Evolutionary conservation across 1,140 invertebrate genomes (phyloP).

Genomic region (Calephelis virginiensis): DNA sequence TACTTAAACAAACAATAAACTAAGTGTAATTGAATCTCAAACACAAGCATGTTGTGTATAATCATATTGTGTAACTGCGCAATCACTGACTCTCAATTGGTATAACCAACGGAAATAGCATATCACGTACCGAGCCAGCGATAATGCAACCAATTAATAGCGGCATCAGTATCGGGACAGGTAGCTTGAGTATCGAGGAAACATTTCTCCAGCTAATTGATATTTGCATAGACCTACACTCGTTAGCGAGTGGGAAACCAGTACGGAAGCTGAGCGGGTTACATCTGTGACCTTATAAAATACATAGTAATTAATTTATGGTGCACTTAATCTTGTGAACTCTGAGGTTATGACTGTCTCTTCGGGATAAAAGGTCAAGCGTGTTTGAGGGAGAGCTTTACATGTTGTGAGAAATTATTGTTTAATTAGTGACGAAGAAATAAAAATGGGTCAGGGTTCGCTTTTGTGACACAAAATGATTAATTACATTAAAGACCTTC

Average conservation of each 20-base stretch:
- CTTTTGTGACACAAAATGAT: too few species aligned
- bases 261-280: constrained; percentile 42
- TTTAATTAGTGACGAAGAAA: too few species aligned
- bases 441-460: too few species aligned
- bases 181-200: constrained; percentile 41
- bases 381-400: not conserved
- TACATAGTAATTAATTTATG: constrained; percentile 47
- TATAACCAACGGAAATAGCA: constrained; percentile 40
- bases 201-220: constrained; percentile 56
- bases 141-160: constrained; percentile 57
- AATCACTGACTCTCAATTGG: constrained; percentile 13
- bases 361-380: constrained; percentile 6
- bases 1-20: constrained; percentile 12
- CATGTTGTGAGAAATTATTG: too few species aligned
- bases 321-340: constrained; percentile 23
- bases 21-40: constrained; percentile 9
- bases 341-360: constrained; percentile 17
- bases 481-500: too few species aligned
- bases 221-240: constrained; percentile 52
- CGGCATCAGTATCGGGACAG: constrained; percentile 40
- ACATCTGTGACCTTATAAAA: constrained; percentile 49
- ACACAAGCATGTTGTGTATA: constrained; percentile 18
- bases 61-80: constrained; percentile 26
- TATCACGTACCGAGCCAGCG: constrained; percentile 41
- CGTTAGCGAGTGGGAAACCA: constrained; percentile 40